Evolutionary conservation across 2,113 vertebrate genomes (phyloP), one percentile per base, ranked within the genome.

Genomic region (Eidolon helvum): DNA sequence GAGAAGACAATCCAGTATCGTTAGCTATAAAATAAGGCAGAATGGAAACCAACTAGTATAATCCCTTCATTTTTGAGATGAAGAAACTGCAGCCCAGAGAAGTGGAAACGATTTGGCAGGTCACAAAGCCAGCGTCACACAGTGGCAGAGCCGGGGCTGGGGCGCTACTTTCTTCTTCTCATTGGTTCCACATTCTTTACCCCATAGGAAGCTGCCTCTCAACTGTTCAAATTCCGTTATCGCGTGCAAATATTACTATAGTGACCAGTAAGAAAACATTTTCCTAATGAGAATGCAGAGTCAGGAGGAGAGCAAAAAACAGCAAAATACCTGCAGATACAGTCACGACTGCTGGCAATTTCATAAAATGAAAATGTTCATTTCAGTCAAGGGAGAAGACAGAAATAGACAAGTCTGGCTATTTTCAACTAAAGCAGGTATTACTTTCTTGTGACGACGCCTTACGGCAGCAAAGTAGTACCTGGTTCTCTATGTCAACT

Each of bases 191-290:
- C 10, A 21, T 69, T 71, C 71, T 96, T 94, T 71, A 88, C 4
- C 53, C n/a, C 45, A 86, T 3, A 79, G 61, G 28, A 95, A 97
- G 78, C 68, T 69, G 84, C 90, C 87, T 96, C 75, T 96, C 71
- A 66, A 33, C 7, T 63, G n/a, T 61, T 59, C 74, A 95, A 79
- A 86, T 65, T 85, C 59, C 40, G 85, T 77, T 79, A 90, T 59
- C 35, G 87, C 71, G 33, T 55, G 10, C 68, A 93, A 93, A n/a
- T 63, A 87, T 72, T 43, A 86, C 43, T 35, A 61, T 26, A 82
- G 59, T 63, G 45, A 38, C 45, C n/a, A 85, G 74, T 7, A 86
- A 77, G 40, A 80, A 10, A 65, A 57, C n/a, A 71, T 38, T 69
- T 63, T 77, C 53, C 59, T 96, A 94, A 35, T 40, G 55, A 94